Evolutionary conservation across 2,888 invertebrate genomes (phyloP).

Genomic region (Cheilosia grossa): DNA sequence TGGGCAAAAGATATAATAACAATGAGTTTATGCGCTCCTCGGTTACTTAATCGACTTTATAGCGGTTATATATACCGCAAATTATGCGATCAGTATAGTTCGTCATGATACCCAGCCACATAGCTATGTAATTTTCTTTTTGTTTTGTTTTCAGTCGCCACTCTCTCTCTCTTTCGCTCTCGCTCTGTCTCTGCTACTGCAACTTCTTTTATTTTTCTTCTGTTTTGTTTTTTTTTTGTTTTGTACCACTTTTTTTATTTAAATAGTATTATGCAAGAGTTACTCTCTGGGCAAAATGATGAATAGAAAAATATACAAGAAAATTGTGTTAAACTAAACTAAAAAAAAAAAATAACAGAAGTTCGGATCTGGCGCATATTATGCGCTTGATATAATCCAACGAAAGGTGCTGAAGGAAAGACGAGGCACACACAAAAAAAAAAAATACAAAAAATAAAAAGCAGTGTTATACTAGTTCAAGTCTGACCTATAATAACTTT

Average conservation of each 20-base stretch:
- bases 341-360: slow-evolving; percentile 26
- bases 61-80: slow-evolving; percentile 71
- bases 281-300: slow-evolving; percentile 56
- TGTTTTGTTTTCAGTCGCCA: slow-evolving; percentile 11
- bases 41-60: slow-evolving; percentile 72
- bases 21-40: slow-evolving; percentile 69
- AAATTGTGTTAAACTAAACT: slow-evolving; percentile 51
- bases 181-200: slow-evolving; percentile 16
- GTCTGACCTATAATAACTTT: slow-evolving; percentile 75
- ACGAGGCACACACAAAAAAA: background rate
- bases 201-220: slow-evolving; percentile 37
- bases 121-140: slow-evolving; percentile 33
- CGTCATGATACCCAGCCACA: slow-evolving; percentile 38
- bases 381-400: slow-evolving; percentile 70
- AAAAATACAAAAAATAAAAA: slow-evolving; percentile 4
- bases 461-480: slow-evolving; percentile 70
- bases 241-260: slow-evolving; percentile 43
- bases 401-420: slow-evolving; percentile 36
- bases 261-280: slow-evolving; percentile 60
- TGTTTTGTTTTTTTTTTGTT: background rate
- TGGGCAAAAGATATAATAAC: slow-evolving; percentile 59
- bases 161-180: too few species aligned
- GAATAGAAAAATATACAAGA: slow-evolving; percentile 48
- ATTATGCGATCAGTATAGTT: slow-evolving; percentile 69
- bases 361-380: slow-evolving; percentile 66